phyloP scores from a whole-genome alignment of 2,888 invertebrate genomes.

The Ischnus inquisitorius region DNA sequence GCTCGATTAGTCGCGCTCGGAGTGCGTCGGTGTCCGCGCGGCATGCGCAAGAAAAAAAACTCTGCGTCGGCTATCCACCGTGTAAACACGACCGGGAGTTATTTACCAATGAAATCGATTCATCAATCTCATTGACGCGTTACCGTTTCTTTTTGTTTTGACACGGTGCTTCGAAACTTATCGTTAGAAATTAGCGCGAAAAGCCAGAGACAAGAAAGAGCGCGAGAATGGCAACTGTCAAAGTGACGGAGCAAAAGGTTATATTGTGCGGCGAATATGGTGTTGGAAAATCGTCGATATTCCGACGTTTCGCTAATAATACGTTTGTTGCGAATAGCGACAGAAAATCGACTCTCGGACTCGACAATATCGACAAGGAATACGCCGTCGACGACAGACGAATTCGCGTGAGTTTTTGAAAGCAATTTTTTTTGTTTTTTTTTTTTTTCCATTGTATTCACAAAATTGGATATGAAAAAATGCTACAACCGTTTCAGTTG shows the following conservation, averaged over 20 bases:
- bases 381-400: constrained; percentile 92
- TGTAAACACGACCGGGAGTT: not conserved
- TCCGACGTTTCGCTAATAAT: constrained; percentile 95
- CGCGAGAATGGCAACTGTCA: constrained; percentile 91
- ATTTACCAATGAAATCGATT: not conserved
- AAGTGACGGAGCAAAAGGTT: constrained; percentile 95
- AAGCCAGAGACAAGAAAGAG: not conserved
- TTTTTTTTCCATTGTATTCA: not conserved
- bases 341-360: constrained; percentile 94
- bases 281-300: constrained; percentile 97
- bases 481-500: constrained; percentile 87
- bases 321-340: constrained; percentile 94
- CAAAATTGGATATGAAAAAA: not conserved
- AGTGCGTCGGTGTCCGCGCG: constrained; percentile 3
- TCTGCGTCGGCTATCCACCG: not conserved
- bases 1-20: constrained; percentile 32
- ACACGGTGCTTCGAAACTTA: constrained; percentile 3
- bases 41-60: not conserved
- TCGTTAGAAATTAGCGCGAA: not conserved
- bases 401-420: constrained; percentile 89
- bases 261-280: constrained; percentile 98
- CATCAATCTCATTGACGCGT: constrained; percentile 9
- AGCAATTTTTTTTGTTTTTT: not conserved
- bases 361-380: constrained; percentile 95
- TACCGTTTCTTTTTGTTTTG: not conserved